Conservation (phyloP, 2,113 vertebrate species). For the Limnothrissa miodon region DNA sequence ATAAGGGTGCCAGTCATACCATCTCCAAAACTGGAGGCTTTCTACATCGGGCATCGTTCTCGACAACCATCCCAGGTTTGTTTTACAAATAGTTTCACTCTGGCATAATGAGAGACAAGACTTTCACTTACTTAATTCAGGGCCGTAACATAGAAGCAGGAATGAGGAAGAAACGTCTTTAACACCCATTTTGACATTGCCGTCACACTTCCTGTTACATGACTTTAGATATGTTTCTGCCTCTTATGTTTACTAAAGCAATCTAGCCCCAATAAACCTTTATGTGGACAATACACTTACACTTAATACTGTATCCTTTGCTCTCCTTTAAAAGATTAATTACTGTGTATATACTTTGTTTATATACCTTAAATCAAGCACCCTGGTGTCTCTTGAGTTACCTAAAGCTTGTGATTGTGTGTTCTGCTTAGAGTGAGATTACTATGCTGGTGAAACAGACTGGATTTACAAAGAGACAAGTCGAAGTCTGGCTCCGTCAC, state of each 20-base stretch:
- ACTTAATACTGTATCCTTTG: too few relatives aligned
- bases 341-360: background rate
- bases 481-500: slow-evolving; percentile 82
- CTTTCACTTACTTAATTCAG: background rate
- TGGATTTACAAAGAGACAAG: slow-evolving; percentile 73
- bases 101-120: too few relatives aligned
- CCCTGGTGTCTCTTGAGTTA: too few relatives aligned
- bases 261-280: background rate
- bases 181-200: background rate
- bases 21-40: slow-evolving; percentile 72
- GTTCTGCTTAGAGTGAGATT: slow-evolving; percentile 62
- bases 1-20: slow-evolving; percentile 56
- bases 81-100: background rate
- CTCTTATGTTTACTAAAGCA: background rate
- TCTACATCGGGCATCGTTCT: slow-evolving; percentile 65
- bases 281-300: background rate
- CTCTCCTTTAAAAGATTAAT: background rate
- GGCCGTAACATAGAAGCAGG: background rate
- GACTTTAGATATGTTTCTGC: background rate
- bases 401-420: background rate
- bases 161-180: background rate
- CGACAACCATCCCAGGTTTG: slow-evolving; percentile 72
- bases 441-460: slow-evolving; percentile 72
- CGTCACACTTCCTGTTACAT: background rate
- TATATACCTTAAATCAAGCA: too few relatives aligned